Evolutionary conservation across 2,797 vertebrate genomes (phyloP).

Genomic region (Babyrousa celebensis): DNA sequence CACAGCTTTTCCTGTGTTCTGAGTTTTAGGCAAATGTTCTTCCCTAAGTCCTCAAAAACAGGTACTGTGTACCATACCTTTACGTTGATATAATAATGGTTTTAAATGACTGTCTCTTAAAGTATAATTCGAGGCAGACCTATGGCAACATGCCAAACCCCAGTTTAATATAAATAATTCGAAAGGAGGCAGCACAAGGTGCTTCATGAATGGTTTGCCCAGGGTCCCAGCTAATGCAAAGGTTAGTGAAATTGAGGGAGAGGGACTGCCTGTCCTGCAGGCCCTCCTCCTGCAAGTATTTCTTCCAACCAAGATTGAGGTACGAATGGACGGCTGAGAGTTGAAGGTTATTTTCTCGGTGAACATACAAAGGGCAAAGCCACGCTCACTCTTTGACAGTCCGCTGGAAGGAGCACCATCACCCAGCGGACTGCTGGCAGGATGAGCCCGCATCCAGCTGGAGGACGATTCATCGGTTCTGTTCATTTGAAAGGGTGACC

Average conservation of each 20-base stretch:
- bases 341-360: not conserved
- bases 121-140: not conserved
- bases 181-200: not conserved
- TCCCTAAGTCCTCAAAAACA: not conserved
- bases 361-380: not conserved
- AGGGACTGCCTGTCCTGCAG: not conserved
- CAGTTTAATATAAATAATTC: not conserved
- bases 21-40: not conserved
- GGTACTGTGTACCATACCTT: not conserved
- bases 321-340: not conserved
- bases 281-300: not conserved
- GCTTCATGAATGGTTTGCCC: not conserved
- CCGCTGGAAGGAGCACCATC: not conserved
- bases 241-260: not conserved
- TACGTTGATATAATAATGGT: not conserved
- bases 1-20: not conserved
- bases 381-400: not conserved
- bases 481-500: not conserved
- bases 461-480: not conserved
- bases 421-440: not conserved
- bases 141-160: not conserved
- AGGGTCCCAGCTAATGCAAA: not conserved
- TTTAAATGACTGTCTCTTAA: constrained; percentile 14
- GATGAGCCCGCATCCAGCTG: not conserved
- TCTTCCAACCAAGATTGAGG: not conserved